These are phyloP conservation scores for Istiophorus platypterus DNA, from an alignment of 2,113 vertebrate species.

Conservation along the genomic window DNA sequence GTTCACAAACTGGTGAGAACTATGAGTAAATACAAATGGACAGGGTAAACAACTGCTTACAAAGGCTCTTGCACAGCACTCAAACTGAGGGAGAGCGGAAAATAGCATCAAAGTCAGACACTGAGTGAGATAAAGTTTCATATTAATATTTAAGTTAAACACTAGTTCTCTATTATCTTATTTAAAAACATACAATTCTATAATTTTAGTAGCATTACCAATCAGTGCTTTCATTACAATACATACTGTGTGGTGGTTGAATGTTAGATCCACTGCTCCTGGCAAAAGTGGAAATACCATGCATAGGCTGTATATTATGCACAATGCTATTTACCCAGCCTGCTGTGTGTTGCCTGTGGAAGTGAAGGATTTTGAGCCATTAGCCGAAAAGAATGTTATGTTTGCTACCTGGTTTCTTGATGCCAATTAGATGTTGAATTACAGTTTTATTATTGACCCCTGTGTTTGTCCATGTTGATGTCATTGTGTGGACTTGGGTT, in stretches of 20 bases:
- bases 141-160: neutral
- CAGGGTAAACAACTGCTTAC: neutral
- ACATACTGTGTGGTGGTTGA: neutral
- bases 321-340: conserved; percentile 23
- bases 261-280: conserved; percentile 1
- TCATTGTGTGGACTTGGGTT: neutral
- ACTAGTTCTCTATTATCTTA: neutral
- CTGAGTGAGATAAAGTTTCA: neutral
- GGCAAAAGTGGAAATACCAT: conserved; percentile 28
- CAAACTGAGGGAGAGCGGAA: neutral
- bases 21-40: neutral
- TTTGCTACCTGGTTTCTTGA: conserved; percentile 16
- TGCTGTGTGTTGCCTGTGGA: conserved; percentile 1
- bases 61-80: neutral
- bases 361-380: neutral
- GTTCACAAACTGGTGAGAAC: neutral
- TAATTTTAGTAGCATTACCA: neutral
- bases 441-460: conserved; percentile 49
- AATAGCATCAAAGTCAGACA: neutral
- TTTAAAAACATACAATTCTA: neutral
- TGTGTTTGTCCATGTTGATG: conserved; percentile 4
- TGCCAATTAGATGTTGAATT: conserved; percentile 5
- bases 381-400: neutral
- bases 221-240: neutral
- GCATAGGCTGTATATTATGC: conserved; percentile 28